These are phyloP conservation scores for Sarcophaga rosellei DNA, from an alignment of 2,888 invertebrate species.

Conservation along the genomic window DNA sequence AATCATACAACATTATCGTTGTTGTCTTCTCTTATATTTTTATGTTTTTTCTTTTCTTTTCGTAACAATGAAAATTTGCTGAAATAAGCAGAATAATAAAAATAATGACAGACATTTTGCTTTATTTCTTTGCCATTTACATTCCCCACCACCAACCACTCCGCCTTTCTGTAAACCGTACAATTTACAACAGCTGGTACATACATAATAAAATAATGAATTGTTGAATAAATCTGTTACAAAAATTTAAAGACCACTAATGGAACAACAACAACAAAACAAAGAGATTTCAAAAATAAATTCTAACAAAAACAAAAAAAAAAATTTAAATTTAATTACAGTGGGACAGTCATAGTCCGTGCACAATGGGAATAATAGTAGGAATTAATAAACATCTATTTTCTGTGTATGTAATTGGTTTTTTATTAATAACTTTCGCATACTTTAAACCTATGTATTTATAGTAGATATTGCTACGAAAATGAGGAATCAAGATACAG, in stretches of 20 bases:
- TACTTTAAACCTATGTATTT: too few relatives aligned
- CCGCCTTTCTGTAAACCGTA: neutral
- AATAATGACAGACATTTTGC: constrained; percentile 52
- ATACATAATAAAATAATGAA: neutral
- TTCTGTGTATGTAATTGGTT: too few relatives aligned
- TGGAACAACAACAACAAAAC: too few relatives aligned
- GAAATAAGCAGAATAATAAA: constrained; percentile 57
- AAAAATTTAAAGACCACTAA: neutral
- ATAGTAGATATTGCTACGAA: too few relatives aligned
- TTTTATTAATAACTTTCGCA: too few relatives aligned
- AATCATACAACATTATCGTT: neutral
- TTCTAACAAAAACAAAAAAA: too few relatives aligned
- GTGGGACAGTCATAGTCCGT: too few relatives aligned
- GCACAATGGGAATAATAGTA: too few relatives aligned
- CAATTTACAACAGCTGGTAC: neutral
- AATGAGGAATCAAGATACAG: too few relatives aligned
- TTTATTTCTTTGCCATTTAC: neutral
- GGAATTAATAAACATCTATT: too few relatives aligned
- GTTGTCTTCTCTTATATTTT: neutral
- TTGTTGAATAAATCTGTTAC: neutral
- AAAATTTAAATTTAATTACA: too few relatives aligned
- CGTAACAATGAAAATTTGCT: constrained; percentile 50
- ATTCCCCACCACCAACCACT: neutral
- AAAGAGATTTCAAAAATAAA: too few relatives aligned
- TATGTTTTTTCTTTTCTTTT: constrained; percentile 5